Base-by-base conservation (phyloP, 1,140 invertebrate species). In the Hesperophylax magnus region DNA sequence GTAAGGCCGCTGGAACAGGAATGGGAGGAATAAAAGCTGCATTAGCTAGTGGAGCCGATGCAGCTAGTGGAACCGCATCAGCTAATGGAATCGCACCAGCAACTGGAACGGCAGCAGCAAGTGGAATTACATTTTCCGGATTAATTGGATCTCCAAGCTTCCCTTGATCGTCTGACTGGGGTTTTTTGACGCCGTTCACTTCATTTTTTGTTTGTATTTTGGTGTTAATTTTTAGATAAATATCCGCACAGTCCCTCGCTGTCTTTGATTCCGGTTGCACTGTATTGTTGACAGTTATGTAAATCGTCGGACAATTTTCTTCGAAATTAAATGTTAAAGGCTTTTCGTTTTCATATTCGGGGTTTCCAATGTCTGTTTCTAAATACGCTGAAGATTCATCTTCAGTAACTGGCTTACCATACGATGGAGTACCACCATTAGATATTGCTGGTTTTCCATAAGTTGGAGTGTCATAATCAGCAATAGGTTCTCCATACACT, bases 271-370 rank as follows among this genome's bases (percentile, higher is more conserved):
- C 52, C 22, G 47, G 60, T 24, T 83, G 79, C 8, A 81, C 60
- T 54, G 79, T 81, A 75, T 83, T 83, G 61, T 83, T 83, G 0
- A 83, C n/a, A 11, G 82, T 81, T 24, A 83, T 47, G 34, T 78
- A 83, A 17, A 83, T 78, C 27, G 77, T 78, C 18, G 81, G 81
- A 65, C 81, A 83, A 17, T 60, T 69, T 54, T 80, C 75, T 6
- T 78, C 77, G 6, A 14, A 20, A 15, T n/a, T 58, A 4, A 61
- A 61, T 5, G 18, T 24, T 7, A 24, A 24, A 22, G 39, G 39
- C 11, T 47, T 47, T 14, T 47, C 39, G 39, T 47, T 47, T 47
- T 47, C 39, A 11, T 11, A 47, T 47, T 47, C 39, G 11, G 39
- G 39, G 39, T 47, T 47, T 47, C 8, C 39, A 47, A 47, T 47